These are phyloP conservation scores for Amphiprion clarkii DNA, from an alignment of 2,797 vertebrate species.

Conservation along the genomic window DNA sequence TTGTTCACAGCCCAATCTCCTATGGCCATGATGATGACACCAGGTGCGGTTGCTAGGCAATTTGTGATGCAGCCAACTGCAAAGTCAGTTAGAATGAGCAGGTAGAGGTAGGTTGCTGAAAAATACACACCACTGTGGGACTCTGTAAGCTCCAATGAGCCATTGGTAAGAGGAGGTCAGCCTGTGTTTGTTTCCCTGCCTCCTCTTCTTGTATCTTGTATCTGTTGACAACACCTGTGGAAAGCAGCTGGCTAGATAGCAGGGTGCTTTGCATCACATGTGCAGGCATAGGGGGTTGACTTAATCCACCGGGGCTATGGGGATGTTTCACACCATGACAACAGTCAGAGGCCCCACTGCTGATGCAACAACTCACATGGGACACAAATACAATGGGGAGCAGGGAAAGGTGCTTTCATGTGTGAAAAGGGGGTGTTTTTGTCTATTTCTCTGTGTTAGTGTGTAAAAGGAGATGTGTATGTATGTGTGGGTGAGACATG, in stretches of 20 bases:
- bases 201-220: slow-evolving; percentile 36
- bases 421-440: slow-evolving; percentile 25
- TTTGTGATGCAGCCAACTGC: slow-evolving; percentile 34
- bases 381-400: slow-evolving; percentile 28
- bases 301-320: slow-evolving; percentile 63
- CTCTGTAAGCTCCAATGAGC: slow-evolving; percentile 26
- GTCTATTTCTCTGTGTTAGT: slow-evolving; percentile 14
- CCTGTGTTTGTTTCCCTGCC: slow-evolving; percentile 43
- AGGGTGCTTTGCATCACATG: slow-evolving; percentile 48
- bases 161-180: slow-evolving; percentile 45
- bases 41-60: slow-evolving; percentile 63
- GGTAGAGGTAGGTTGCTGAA: not conserved
- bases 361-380: slow-evolving; percentile 76
- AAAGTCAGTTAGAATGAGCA: slow-evolving; percentile 18
- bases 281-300: slow-evolving; percentile 37
- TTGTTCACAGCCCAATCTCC: slow-evolving; percentile 43
- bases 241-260: slow-evolving; percentile 69
- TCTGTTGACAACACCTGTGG: slow-evolving; percentile 76
- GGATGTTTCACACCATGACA: slow-evolving; percentile 75
- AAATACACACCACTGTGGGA: slow-evolving; percentile 17
- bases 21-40: slow-evolving; percentile 38
- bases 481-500: slow-evolving; percentile 12
- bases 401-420: slow-evolving; percentile 43
- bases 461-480: not conserved
- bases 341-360: slow-evolving; percentile 61